These are phyloP conservation scores for Lamproptera curius DNA, from an alignment of 2,888 invertebrate genomes.

Conservation along the genomic window DNA sequence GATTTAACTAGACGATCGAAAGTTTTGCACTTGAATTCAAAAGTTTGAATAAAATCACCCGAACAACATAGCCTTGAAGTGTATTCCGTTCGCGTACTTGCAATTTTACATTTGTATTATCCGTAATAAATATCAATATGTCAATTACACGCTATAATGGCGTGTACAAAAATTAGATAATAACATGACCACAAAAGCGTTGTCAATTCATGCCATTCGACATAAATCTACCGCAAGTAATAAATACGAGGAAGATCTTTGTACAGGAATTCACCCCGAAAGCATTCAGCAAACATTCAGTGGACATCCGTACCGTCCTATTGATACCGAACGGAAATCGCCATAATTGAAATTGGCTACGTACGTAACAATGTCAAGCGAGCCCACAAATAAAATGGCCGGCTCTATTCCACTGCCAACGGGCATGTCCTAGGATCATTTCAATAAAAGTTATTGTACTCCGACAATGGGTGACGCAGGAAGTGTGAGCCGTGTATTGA, in stretches of 20 bases:
- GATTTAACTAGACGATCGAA: no score
- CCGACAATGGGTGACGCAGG: slow-evolving; percentile 71
- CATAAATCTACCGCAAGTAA: slow-evolving; percentile 54
- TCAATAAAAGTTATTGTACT: slow-evolving; percentile 77
- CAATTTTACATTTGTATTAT: no score
- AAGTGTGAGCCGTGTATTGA: slow-evolving; percentile 70
- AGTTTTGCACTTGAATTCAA: no score
- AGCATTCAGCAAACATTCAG: slow-evolving; percentile 50
- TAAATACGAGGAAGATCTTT: slow-evolving; percentile 36
- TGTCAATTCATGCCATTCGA: slow-evolving; percentile 27
- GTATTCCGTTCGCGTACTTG: no score
- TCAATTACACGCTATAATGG: no score
- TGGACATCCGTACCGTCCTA: slow-evolving; percentile 52
- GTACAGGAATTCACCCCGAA: slow-evolving; percentile 38
- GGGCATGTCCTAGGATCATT: slow-evolving; percentile 66
- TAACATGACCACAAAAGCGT: background rate
- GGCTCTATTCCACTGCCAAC: slow-evolving; percentile 54
- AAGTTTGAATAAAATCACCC: no score
- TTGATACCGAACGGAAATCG: slow-evolving; percentile 65
- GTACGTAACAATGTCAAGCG: slow-evolving; percentile 59
- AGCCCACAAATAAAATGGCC: slow-evolving; percentile 63
- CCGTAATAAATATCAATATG: no score
- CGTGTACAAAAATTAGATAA: no score
- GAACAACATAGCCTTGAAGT: no score
- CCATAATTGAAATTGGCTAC: slow-evolving; percentile 58